A percentile compares a stretch with the other conserved stretches of the same genome.
Evolutionary conservation across 1,140 invertebrate species (phyloP).

Genomic region (Drosophila nigromelanica): DNA sequence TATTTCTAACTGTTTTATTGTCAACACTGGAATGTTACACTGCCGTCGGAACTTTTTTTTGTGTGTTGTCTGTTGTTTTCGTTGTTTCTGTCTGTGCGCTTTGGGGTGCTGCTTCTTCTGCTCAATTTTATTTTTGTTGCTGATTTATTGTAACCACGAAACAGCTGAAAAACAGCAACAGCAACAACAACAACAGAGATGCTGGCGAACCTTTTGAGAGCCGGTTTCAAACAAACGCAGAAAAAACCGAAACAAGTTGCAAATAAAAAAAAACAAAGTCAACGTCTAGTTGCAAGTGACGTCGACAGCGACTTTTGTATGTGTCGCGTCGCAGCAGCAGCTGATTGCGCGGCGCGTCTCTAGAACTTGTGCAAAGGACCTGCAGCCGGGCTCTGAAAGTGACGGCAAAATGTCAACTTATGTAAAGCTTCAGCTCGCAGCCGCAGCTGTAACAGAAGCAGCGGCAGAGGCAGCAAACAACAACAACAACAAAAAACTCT

Average conservation of each 20-base stretch:
- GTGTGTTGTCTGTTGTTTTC: not conserved
- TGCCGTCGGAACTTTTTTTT: not conserved
- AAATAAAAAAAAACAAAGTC: slow-evolving; percentile 32
- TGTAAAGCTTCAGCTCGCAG: slow-evolving; percentile 58
- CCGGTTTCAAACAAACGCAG: slow-evolving; percentile 63
- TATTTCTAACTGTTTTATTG: too few relatives aligned
- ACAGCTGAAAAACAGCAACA: slow-evolving; percentile 70
- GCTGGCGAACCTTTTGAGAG: slow-evolving; percentile 64
- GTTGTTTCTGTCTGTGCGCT: slow-evolving; percentile 5
- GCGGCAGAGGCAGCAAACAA: slow-evolving; percentile 15
- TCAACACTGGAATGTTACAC: not conserved
- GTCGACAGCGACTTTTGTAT: slow-evolving; percentile 15
- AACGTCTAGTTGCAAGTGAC: slow-evolving; percentile 47
- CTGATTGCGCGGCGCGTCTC: slow-evolving; percentile 52
- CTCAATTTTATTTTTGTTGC: slow-evolving; percentile 1
- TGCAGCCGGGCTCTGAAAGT: slow-evolving; percentile 74
- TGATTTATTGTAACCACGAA: slow-evolving; percentile 35
- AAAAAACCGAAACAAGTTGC: slow-evolving; percentile 57
- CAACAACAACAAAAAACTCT: slow-evolving; percentile 34
- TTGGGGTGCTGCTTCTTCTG: slow-evolving; percentile 14
- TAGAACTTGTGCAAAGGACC: slow-evolving; percentile 77
- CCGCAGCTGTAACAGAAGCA: slow-evolving; percentile 4
- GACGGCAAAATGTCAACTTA: slow-evolving; percentile 71
- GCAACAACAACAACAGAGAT: slow-evolving; percentile 51
- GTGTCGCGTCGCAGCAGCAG: slow-evolving; percentile 51